phyloP scores from a whole-genome alignment of 2,888 invertebrate genomes.

The Hypomecis atomaria region DNA sequence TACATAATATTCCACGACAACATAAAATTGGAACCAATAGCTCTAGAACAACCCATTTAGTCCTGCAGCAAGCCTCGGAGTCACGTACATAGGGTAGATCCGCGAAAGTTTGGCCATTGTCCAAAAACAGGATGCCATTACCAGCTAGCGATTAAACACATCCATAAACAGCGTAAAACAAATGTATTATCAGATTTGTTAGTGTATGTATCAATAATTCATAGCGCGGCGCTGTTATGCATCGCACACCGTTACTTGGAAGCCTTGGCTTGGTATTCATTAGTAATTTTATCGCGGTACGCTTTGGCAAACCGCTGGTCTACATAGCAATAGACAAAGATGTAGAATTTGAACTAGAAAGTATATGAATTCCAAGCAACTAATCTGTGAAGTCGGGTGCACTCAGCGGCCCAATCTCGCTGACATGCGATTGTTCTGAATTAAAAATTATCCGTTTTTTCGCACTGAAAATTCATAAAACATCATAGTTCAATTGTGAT shows the following conservation, averaged over 20 bases:
- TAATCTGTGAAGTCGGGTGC: neutral
- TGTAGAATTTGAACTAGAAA: constrained; percentile 42
- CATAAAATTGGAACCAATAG: constrained; percentile 5
- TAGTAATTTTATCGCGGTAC: constrained; percentile 78
- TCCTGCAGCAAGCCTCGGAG: constrained; percentile 39
- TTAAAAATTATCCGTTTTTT: too few relatives aligned
- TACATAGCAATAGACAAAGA: constrained; percentile 67
- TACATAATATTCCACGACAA: neutral
- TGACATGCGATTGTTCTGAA: too few relatives aligned
- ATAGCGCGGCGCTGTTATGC: constrained; percentile 75
- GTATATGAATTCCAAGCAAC: neutral
- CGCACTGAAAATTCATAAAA: too few relatives aligned
- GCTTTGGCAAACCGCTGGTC: constrained; percentile 84
- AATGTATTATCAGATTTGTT: constrained; percentile 79
- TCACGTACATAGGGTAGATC: constrained; percentile 53
- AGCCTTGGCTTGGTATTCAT: constrained; percentile 76
- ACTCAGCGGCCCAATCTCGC: neutral
- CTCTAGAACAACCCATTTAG: constrained; percentile 11
- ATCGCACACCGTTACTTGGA: constrained; percentile 81
- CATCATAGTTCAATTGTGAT: too few relatives aligned
- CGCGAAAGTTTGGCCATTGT: constrained; percentile 49
- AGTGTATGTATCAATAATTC: constrained; percentile 78
- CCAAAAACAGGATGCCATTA: constrained; percentile 53
- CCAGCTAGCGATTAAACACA: constrained; percentile 62
- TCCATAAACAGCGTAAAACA: constrained; percentile 71